Base-by-base conservation (phyloP, 2,888 invertebrate species). In the Heliconius aoede region DNA sequence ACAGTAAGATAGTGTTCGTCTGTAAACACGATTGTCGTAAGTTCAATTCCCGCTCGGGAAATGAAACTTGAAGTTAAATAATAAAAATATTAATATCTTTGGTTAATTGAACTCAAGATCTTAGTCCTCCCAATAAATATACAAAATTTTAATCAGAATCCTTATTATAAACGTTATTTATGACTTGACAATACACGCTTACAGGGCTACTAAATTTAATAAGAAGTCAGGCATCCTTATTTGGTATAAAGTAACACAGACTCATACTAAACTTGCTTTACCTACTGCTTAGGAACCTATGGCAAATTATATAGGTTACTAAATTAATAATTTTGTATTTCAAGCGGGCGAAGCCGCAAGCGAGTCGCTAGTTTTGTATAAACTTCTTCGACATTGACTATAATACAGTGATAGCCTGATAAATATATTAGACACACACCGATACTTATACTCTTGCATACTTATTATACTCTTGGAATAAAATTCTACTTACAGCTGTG, bases 401-500 rank as follows among this genome's bases (percentile, higher is more conserved):
- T 21, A 46, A 21, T 46, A 46, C 7, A 46, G 2, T 7, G 21
- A 0, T 8, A 46, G 0, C 18, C 21, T 21, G 21, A 46, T 2
- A 46, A 18, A 46, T 1, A 18, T 7, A 5, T 7, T 21, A 21
- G 21, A 2, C 15, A 26, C 15, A 60, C 1, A 13, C 26, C 13
- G 2, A 4, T 58, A 30, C 3, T 3, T 30, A 30, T 32, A n/a
- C n/a, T n/a, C n/a, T n/a, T n/a, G n/a, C n/a, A 51, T 51, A 55
- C 5, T 15, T 55, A n/a, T n/a, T n/a, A 15, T 8, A n/a, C 8
- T 51, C 1, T 51, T 28, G 28, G 30, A 21, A n/a, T 51, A 51
- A 11, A 30, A 69, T 30, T 24, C 15, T 32, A 32, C 4, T 15
- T 24, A 24, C 11, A 60, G 24, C 76, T 74, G 76, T 79, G 76